phyloP scores from a whole-genome alignment of 2,113 vertebrate genomes.

The Uria aalge region DNA sequence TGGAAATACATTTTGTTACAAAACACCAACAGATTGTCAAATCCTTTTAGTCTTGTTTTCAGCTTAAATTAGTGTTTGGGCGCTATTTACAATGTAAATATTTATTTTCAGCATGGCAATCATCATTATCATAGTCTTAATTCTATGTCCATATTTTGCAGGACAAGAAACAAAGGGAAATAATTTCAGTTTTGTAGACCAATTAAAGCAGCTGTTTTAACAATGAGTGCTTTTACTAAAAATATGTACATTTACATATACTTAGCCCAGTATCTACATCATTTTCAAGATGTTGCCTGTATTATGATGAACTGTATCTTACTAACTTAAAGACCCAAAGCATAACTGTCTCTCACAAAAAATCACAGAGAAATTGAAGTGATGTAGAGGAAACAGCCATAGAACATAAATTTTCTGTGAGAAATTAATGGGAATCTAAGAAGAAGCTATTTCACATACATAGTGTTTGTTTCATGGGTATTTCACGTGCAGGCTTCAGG shows the following conservation, averaged over 20 bases:
- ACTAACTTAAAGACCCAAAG: not conserved
- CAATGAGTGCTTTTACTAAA: not conserved
- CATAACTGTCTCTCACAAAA: not conserved
- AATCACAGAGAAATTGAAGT: not conserved
- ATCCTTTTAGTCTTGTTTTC: not conserved
- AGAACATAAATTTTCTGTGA: not conserved
- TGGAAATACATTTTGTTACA: slow-evolving; percentile 1
- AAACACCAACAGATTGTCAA: slow-evolving; percentile 34
- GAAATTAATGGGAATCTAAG: not conserved
- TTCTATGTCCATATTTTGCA: not conserved
- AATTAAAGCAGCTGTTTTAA: slow-evolving; percentile 17
- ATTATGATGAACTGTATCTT: not conserved
- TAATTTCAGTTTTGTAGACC: not conserved
- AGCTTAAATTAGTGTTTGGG: not conserved
- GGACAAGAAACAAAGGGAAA: not conserved
- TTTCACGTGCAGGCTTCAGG: not conserved
- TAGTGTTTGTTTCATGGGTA: not conserved
- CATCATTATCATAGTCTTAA: not conserved
- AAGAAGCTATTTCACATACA: not conserved
- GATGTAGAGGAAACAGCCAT: not conserved
- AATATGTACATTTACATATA: not conserved
- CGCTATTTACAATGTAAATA: slow-evolving; percentile 39
- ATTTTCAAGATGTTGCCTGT: not conserved
- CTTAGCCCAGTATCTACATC: not conserved
- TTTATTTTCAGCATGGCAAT: slow-evolving; percentile 13